Base-by-base conservation (phyloP, 2,888 invertebrate genomes). In the Habroteleia sp. region DNA sequence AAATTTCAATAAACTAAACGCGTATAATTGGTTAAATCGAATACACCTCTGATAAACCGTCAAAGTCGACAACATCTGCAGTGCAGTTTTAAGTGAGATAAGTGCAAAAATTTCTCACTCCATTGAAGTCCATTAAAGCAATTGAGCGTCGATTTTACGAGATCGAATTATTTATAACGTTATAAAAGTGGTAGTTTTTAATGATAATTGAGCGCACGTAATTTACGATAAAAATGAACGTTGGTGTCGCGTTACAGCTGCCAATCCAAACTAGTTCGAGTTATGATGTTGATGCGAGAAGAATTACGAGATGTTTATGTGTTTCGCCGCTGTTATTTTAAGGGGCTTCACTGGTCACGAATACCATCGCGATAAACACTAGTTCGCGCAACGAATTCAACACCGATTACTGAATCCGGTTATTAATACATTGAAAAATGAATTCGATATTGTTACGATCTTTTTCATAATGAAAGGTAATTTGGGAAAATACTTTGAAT, bases 281-380 rank as follows among this genome's bases (percentile, higher is more conserved):
- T 56, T 66, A 66, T 33, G 58, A 60, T 69, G 58, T 69, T 60
- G 58, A 48, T 50, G 50, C 42, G 50, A 31, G 56, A 33, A 58
- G 58, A 58, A 68, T 68, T 68, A 68, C 41, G 58, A 48, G 39
- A 58, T 41, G 48, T 58, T 58, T 68, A 68, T 48, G 58, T 58
- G 56, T 56, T 66, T 66, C 50, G 39, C 16, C 31, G 56, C 11
- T 56, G 39, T 58, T 66, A 33, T 68, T 56, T 48, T 41, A 41
- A 58, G 58, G 48, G 58, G 56, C 35, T 20, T 33, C 33, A 17
- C n/a, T 35, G 42, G 16, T 27, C 50, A 33, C 29, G n/a, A 42
- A 42, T 52, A 65, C 44, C 41, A 42, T 46, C 27, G 35, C 44
- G 27, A 23, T 41, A 42, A 42, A 48, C 8, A 42, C 48, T 25